These are phyloP conservation scores for Smittia aterrima DNA, from an alignment of 2,888 invertebrate species.

Conservation along the genomic window DNA sequence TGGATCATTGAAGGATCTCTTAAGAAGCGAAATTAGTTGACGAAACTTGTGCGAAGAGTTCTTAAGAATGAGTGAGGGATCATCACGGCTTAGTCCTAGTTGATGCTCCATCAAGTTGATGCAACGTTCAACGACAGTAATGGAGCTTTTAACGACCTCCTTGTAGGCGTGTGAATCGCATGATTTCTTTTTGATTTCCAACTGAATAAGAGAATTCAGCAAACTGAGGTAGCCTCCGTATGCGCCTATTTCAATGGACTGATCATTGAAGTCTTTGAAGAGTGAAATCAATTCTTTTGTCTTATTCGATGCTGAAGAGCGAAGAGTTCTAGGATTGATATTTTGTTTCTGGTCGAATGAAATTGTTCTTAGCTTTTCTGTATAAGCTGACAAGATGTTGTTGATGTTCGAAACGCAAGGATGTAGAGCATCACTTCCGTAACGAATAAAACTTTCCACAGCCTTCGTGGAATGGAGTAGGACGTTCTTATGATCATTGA, in stretches of 20 bases:
- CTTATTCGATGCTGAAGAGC: not conserved
- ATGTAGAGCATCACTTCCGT: not conserved
- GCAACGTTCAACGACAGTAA: slow-evolving; percentile 45
- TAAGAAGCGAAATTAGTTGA: slow-evolving; percentile 62
- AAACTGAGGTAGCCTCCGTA: slow-evolving; percentile 11
- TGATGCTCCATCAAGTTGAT: not conserved
- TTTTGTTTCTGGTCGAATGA: not conserved
- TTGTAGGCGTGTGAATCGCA: slow-evolving; percentile 52
- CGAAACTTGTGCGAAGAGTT: slow-evolving; percentile 66
- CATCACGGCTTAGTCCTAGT: slow-evolving; percentile 42
- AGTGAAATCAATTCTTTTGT: slow-evolving; percentile 6
- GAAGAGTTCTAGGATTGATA: slow-evolving; percentile 22
- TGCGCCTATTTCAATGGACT: slow-evolving; percentile 56
- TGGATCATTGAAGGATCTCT: slow-evolving; percentile 56
- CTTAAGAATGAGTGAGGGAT: slow-evolving; percentile 53
- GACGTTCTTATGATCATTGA: slow-evolving; percentile 52
- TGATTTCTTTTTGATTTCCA: slow-evolving; percentile 62
- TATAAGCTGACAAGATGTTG: not conserved
- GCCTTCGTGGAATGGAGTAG: slow-evolving; percentile 57
- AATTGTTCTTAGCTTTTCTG: not conserved
- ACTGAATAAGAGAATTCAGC: slow-evolving; percentile 52
- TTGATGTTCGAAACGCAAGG: not conserved
- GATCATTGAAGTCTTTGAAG: slow-evolving; percentile 53
- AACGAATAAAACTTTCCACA: slow-evolving; percentile 46
- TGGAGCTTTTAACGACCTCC: slow-evolving; percentile 49